Base-by-base conservation (phyloP, 2,113 vertebrate genomes). In the Microtus pennsylvanicus region DNA sequence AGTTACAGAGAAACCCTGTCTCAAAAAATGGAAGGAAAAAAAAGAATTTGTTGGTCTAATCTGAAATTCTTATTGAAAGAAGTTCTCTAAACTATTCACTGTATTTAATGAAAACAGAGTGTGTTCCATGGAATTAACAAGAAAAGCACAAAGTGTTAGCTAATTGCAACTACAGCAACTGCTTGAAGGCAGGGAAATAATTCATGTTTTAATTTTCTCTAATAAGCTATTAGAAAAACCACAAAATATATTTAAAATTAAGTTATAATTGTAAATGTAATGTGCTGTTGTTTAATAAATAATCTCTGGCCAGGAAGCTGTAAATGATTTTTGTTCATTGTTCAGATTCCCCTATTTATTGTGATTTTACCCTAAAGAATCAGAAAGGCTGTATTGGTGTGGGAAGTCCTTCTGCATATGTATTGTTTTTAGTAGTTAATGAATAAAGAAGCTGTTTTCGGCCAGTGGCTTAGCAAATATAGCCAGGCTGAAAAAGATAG, bases 171-270 rank as follows among this genome's bases (percentile, higher is more conserved):
- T 50, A 58, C 50, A 91, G 65, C 83, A 69, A n/a, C n/a, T 82
- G 50, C 3, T 89, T 0, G 38, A 75, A 93, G 75, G 24, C 45
- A 94, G 93, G 33, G 74, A 94, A 88, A 13, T 85, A 95, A 91
- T 91, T 86, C 42, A 63, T 33, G 47, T 38, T 87, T 94, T 5
- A 89, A 82, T 50, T 95, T 94, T 93, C 21, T 81, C 5, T 82
- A 50, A 90, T 80, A 10, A 75, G 22, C 38, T 85, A 87, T 52
- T 92, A 95, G 47, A 9, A 88, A 14, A 96, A 76, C 52, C 67
- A 92, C 21, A 93, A 91, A 76, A 69, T 52, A 50, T 8, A 61
- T 76, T 92, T 86, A 2, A 86, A 89, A 65, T 76, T 86, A 83
- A 67, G 19, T 91, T 91, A 33, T 50, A 55, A 77, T 47, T 89